Conservation (phyloP, 2,113 vertebrate genomes). For the Paraplagusia blochii region DNA sequence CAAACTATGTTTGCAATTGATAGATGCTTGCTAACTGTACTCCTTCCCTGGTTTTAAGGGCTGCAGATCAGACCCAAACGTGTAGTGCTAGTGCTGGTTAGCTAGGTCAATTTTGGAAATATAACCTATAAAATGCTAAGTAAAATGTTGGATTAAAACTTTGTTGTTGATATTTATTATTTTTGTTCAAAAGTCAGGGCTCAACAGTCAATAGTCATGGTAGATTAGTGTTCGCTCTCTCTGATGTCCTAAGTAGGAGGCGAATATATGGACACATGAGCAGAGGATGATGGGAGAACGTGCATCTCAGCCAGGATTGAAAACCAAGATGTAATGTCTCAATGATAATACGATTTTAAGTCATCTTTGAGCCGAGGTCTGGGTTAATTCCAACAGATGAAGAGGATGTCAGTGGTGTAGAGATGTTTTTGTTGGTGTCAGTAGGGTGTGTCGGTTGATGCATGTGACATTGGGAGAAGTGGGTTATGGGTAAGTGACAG, state of each 20-base stretch:
- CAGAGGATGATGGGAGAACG: slow-evolving; percentile 25
- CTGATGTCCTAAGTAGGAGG: slow-evolving; percentile 10
- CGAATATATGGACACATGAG: slow-evolving; percentile 27
- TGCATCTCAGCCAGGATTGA: not conserved
- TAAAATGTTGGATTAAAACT: too few relatives aligned
- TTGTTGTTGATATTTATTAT: not conserved
- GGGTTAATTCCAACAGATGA: too few relatives aligned
- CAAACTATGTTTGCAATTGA: too few relatives aligned
- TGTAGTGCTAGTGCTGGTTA: too few relatives aligned
- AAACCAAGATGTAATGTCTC: too few relatives aligned
- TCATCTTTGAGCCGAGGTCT: not conserved
- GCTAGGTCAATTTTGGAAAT: too few relatives aligned
- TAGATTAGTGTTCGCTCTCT: slow-evolving; percentile 25
- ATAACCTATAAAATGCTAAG: too few relatives aligned
- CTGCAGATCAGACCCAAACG: too few relatives aligned
- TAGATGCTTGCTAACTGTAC: too few relatives aligned
- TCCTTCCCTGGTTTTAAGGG: too few relatives aligned
- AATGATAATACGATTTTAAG: not conserved
- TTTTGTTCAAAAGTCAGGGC: slow-evolving; percentile 67
- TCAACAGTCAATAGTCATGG: slow-evolving; percentile 61
- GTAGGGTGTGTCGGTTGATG: not conserved
- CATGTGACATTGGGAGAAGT: not conserved
- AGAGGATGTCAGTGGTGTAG: not conserved
- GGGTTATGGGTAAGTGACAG: not conserved
- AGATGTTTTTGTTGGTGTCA: not conserved